A percentile compares a stretch with the other conserved stretches of the same genome.
Evolutionary conservation across 2,888 invertebrate genomes (phyloP).

Genomic region (Lamellibrachia columna): DNA sequence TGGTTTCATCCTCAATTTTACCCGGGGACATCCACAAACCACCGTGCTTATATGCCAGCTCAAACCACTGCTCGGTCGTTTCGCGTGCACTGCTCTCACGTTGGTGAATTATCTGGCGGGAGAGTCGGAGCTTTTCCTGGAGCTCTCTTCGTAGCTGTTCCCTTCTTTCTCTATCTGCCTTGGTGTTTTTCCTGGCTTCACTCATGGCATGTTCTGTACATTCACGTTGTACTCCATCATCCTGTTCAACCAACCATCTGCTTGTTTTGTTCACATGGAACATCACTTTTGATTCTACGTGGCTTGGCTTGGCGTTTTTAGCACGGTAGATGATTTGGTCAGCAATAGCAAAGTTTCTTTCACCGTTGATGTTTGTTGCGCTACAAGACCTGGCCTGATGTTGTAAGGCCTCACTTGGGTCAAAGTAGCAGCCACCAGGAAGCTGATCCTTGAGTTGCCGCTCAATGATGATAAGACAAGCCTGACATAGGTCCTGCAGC

Average conservation of each 20-base stretch:
- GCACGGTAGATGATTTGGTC: not conserved
- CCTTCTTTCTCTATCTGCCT: not conserved
- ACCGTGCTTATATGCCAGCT: no score
- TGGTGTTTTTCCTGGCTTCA: not conserved
- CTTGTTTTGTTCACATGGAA: not conserved
- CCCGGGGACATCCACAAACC: no score
- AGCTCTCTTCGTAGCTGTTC: not conserved
- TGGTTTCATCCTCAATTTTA: not conserved
- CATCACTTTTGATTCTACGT: not conserved
- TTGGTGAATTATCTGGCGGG: not conserved
- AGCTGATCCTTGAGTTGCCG: not conserved
- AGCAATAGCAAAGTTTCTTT: not conserved
- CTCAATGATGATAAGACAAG: not conserved
- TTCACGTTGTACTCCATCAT: not conserved
- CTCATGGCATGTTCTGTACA: not conserved
- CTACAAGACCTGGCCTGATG: not conserved
- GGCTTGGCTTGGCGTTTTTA: not conserved
- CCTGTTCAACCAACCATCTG: not conserved
- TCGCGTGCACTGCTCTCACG: not conserved
- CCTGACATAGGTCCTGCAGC: not conserved
- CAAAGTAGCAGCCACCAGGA: not conserved
- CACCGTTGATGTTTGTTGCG: not conserved
- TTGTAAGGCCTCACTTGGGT: not conserved
- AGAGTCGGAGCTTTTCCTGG: not conserved
- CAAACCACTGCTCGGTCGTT: not conserved